These are phyloP conservation scores for Gallinago paraguaiae DNA, from an alignment of 2,113 vertebrate species.

Conservation along the genomic window DNA sequence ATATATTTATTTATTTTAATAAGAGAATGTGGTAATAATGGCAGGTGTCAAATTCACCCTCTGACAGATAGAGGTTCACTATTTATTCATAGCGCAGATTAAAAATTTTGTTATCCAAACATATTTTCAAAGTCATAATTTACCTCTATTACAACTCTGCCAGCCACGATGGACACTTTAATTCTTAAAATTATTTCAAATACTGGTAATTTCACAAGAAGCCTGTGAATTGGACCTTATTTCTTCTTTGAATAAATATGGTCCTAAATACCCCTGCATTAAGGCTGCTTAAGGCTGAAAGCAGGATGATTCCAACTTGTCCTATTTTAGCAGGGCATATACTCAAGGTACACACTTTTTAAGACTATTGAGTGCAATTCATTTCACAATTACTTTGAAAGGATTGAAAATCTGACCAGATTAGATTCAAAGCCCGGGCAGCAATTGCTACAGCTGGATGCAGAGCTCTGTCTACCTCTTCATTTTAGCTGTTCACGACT, in stretches of 20 bases:
- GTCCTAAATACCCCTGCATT: not conserved
- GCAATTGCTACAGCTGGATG: not conserved
- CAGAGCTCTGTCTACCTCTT: not conserved
- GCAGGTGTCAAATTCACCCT: not conserved
- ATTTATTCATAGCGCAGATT: not conserved
- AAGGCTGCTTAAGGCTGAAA: conserved; percentile 2
- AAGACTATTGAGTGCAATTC: not conserved
- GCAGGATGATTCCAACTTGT: conserved; percentile 15
- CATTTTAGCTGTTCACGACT: not conserved
- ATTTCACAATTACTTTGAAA: conserved; percentile 34
- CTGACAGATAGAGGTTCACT: not conserved
- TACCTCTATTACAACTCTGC: not conserved
- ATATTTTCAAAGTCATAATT: not conserved
- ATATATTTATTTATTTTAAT: not conserved
- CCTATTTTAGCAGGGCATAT: not conserved
- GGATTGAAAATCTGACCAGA: conserved; percentile 30
- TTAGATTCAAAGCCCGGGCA: conserved; percentile 18
- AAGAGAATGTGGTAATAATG: not conserved
- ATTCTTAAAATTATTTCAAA: too few relatives aligned
- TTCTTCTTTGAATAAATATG: not conserved
- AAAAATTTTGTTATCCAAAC: not conserved
- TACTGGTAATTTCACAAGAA: not conserved
- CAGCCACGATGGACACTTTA: not conserved
- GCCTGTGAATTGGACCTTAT: not conserved
- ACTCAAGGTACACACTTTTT: not conserved